Base-by-base conservation (phyloP, 2,797 vertebrate genomes). In the Takifugu rubripes region DNA sequence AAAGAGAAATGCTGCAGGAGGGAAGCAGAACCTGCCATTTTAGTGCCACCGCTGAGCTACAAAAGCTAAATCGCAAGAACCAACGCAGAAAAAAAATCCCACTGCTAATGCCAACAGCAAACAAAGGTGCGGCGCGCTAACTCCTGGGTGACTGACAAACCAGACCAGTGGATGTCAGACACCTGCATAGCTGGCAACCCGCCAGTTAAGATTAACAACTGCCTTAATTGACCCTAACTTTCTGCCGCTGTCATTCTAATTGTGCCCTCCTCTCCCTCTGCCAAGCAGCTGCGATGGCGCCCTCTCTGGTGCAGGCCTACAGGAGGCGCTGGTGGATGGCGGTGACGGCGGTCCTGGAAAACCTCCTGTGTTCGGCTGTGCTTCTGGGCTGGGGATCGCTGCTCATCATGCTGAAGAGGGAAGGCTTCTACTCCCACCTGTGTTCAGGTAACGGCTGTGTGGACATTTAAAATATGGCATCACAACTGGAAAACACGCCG, bases 301-400 rank as follows among this genome's bases (percentile, higher is more conserved):
- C 93, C 16, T 88, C 93, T 29, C 87, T 93, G 24, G 10, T 82
- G 52, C 91, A 88, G 85, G 94, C 95, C 4, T 94, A 90, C 74
- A 71, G 63, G 52, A 85, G 95, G 75, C 93, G 95, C 66, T 95
- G 95, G 94, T 97, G 94, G 94, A 95, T 96, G 92, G 95, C 94
- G 0, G 77, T 90, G 77, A 93, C 93, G 0, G 95, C 95, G 0
- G 89, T 95, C 53, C 36, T 95, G 54, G 95, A 97, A 71, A 97
- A 96, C 67, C 89, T 97, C 59, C 89, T 94, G 70, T 96, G 95
- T 69, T 96, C 94, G 0, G 95, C 95, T 0, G 95, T 96, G 57
- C 88, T 97, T 45, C 86, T 97, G 27, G 95, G 95, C 31, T 97
- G 95, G 95, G 92, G 87, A 25, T 96, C 95, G 26, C 82, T 97